These are phyloP conservation scores for Miniopterus natalensis DNA, from an alignment of 2,113 vertebrate species.

Conservation along the genomic window DNA sequence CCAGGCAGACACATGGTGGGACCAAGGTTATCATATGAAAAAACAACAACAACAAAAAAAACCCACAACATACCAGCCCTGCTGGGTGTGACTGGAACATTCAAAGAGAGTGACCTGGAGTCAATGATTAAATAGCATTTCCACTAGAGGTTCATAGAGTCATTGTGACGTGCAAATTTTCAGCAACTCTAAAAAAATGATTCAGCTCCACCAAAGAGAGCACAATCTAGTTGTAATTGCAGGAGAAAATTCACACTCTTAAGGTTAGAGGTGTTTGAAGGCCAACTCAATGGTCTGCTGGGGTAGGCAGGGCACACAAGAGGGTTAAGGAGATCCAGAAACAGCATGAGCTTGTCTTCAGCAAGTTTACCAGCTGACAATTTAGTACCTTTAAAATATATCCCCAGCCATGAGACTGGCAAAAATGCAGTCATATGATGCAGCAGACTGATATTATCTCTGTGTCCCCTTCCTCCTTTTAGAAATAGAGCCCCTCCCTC, in stretches of 20 bases:
- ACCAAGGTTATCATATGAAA: background rate
- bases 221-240: background rate
- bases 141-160: background rate
- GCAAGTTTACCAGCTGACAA: conserved; percentile 25
- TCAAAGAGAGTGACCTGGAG: background rate
- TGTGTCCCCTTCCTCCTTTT: conserved; percentile 21
- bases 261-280: background rate
- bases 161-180: background rate
- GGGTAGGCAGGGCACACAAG: background rate
- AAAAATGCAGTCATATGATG: background rate
- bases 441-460: background rate
- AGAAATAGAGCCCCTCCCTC: background rate
- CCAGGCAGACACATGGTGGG: background rate
- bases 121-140: conserved; percentile 7
- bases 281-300: background rate
- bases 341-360: conserved; percentile 17
- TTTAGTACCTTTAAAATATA: conserved; percentile 8
- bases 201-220: background rate
- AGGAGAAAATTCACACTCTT: conserved; percentile 2
- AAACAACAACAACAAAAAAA: no score
- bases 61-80: background rate
- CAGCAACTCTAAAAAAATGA: background rate
- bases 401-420: background rate
- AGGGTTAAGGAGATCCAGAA: background rate
- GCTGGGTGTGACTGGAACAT: background rate